Evolutionary conservation across 2,113 vertebrate genomes (phyloP).

Genomic region (Phodopus roborovskii): DNA sequence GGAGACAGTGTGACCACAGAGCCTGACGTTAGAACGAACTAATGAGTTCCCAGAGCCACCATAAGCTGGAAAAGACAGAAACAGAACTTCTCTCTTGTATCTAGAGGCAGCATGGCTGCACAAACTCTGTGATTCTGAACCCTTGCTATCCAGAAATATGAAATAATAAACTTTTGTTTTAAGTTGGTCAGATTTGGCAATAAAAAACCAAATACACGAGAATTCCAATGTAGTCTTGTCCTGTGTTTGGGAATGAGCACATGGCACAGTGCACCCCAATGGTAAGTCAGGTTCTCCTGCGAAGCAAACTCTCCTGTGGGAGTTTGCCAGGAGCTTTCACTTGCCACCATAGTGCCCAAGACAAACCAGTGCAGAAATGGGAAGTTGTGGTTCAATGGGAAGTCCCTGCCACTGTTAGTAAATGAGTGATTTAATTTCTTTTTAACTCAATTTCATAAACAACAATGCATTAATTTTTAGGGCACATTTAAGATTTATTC

Average conservation of each 20-base stretch:
- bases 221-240: neutral
- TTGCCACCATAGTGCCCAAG: neutral
- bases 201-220: neutral
- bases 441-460: slow-evolving; percentile 38
- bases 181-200: neutral
- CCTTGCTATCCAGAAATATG: neutral
- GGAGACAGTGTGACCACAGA: neutral
- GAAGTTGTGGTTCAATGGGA: neutral
- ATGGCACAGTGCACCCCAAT: neutral
- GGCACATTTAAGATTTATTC: slow-evolving; percentile 3
- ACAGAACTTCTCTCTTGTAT: neutral
- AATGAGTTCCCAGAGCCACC: neutral
- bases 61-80: neutral
- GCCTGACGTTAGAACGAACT: neutral
- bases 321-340: neutral
- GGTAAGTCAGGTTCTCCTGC: neutral
- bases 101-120: neutral
- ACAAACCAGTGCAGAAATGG: neutral
- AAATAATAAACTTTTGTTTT: neutral
- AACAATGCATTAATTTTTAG: slow-evolving; percentile 24
- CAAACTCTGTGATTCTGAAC: neutral
- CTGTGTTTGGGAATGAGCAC: neutral
- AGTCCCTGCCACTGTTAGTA: neutral
- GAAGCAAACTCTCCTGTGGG: neutral
- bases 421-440: neutral